Percentiles rank a stretch among this genome's conserved stretches.
Evolutionary conservation across 2,797 vertebrate species (phyloP).

Genomic region (Scyliorhinus canicula): DNA sequence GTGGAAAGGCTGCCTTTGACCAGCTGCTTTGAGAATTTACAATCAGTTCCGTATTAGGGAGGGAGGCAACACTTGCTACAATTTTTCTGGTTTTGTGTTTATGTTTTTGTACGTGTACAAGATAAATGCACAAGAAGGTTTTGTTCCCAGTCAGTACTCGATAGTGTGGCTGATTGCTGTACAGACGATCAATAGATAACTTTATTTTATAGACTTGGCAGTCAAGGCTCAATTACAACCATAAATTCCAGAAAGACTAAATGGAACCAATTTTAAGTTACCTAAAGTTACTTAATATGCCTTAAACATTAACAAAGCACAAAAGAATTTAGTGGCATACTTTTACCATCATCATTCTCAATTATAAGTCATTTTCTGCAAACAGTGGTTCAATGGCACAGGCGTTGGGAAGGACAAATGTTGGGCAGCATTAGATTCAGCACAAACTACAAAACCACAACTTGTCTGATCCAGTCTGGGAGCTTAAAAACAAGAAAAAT

Average conservation of each 20-base stretch:
- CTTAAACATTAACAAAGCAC: not conserved
- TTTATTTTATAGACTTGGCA: conserved; percentile 30
- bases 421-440: not conserved
- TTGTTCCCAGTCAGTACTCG: not conserved
- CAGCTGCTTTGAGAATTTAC: not conserved
- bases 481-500: not conserved
- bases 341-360: not conserved
- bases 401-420: not conserved
- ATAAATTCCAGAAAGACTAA: conserved; percentile 33
- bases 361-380: not conserved
- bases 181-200: conserved; percentile 36
- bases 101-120: not conserved
- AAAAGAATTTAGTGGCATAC: not conserved
- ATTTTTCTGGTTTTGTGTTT: not conserved
- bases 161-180: conserved; percentile 30
- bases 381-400: not conserved
- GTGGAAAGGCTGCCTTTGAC: not conserved
- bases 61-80: not conserved
- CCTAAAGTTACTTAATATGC: conserved; percentile 8
- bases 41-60: not conserved
- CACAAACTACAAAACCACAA: too few species aligned
- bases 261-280: conserved; percentile 22
- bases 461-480: too few species aligned
- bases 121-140: not conserved
- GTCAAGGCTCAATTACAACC: not conserved